phyloP scores from a whole-genome alignment of 2,113 vertebrate species.

The Cromileptes altivelis region DNA sequence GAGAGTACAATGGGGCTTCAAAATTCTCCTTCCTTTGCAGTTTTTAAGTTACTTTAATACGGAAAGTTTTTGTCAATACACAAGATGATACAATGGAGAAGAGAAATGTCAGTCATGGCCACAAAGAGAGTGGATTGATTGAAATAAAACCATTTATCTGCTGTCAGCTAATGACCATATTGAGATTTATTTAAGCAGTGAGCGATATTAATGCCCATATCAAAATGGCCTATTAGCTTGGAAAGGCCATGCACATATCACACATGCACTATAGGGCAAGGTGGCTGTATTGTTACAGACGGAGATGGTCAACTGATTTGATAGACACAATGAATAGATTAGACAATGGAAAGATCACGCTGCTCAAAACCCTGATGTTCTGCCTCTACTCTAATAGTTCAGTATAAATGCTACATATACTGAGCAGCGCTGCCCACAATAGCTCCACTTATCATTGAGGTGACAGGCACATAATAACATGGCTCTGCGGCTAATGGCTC shows the following conservation, averaged over 20 bases:
- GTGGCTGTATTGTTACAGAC: not conserved
- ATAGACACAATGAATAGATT: constrained; percentile 11
- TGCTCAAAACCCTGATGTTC: constrained; percentile 39
- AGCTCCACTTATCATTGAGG: constrained; percentile 72
- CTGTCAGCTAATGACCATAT: too few species aligned
- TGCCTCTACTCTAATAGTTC: constrained; percentile 48
- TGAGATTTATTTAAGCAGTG: too few species aligned
- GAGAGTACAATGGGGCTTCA: not conserved
- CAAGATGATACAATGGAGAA: not conserved
- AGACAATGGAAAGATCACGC: constrained; percentile 39
- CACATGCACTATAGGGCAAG: not conserved
- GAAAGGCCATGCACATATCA: too few species aligned
- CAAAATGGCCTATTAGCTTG: too few species aligned
- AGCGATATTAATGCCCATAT: too few species aligned
- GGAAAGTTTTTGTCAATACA: not conserved
- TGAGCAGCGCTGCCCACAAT: constrained; percentile 57
- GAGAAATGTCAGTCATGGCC: not conserved
- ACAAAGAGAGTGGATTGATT: too few species aligned
- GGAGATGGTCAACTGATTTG: not conserved
- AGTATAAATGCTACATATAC: constrained; percentile 57
- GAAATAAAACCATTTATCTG: too few species aligned
- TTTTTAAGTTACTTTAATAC: not conserved
- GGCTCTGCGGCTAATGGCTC: constrained; percentile 72
- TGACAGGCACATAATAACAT: constrained; percentile 78
- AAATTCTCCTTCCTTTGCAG: not conserved